Evolutionary conservation across 1,140 invertebrate species (phyloP).

Genomic region (Papilio helenus): DNA sequence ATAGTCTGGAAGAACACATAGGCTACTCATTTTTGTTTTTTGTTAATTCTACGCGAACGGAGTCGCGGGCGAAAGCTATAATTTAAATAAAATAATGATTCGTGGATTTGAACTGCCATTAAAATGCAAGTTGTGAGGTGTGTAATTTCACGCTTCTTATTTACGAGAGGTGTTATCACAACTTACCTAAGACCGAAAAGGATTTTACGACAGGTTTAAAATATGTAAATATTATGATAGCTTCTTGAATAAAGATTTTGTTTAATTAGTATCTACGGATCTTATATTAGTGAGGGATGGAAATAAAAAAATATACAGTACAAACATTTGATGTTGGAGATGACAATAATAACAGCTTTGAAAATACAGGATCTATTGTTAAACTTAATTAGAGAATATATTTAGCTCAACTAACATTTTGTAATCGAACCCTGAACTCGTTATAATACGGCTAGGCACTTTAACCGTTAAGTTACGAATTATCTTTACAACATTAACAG

Average conservation of each 20-base stretch:
- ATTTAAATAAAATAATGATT: neutral
- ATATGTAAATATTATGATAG: neutral
- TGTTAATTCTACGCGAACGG: too few relatives aligned
- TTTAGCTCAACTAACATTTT: neutral
- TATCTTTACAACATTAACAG: neutral
- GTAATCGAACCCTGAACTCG: too few relatives aligned
- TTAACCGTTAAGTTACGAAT: neutral
- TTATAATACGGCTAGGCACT: too few relatives aligned
- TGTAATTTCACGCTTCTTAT: constrained; percentile 13
- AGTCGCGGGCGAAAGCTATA: neutral
- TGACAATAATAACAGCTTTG: too few relatives aligned
- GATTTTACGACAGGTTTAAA: neutral
- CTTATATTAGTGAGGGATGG: neutral
- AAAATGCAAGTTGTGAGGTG: neutral
- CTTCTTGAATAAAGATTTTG: neutral
- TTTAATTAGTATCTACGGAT: neutral
- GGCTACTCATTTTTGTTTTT: too few relatives aligned
- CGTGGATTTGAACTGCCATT: neutral
- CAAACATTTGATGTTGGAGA: neutral
- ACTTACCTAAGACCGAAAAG: neutral
- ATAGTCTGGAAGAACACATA: too few relatives aligned
- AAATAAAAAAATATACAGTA: too few relatives aligned
- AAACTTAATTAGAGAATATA: too few relatives aligned
- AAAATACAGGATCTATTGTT: too few relatives aligned
- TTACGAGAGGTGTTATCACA: neutral